These are phyloP conservation scores for Alloscopus bannaensis DNA, from an alignment of 2,888 invertebrate species.

Conservation along the genomic window DNA sequence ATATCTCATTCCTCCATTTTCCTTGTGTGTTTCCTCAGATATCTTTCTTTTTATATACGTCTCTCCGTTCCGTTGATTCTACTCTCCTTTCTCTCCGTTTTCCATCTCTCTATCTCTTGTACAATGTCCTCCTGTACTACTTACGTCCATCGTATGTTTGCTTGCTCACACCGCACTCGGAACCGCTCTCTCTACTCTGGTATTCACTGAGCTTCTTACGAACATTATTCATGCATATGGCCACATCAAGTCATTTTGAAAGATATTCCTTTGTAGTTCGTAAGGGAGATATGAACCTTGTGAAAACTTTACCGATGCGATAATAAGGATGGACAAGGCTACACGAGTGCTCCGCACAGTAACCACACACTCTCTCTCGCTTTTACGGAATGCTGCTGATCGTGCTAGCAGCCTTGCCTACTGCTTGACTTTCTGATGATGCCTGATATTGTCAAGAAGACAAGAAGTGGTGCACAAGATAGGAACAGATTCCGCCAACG, in stretches of 20 bases:
- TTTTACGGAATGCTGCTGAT: conserved; percentile 33
- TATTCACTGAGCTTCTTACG: conserved; percentile 46
- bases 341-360: no score
- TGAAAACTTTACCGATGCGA: conserved; percentile 17
- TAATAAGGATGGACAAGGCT: conserved; percentile 30
- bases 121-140: conserved; percentile 57
- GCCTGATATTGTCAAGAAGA: conserved; percentile 64
- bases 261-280: conserved; percentile 39
- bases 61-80: conserved; percentile 50
- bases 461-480: conserved; percentile 63
- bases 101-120: conserved; percentile 23
- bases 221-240: conserved; percentile 64
- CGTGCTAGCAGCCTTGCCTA: conserved; percentile 34
- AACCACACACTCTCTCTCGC: conserved; percentile 20
- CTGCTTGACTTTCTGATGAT: conserved; percentile 57
- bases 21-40: conserved; percentile 39
- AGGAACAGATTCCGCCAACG: conserved; percentile 40
- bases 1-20: conserved; percentile 63
- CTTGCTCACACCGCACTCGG: conserved; percentile 3
- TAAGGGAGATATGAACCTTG: no score
- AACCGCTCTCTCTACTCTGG: conserved; percentile 1
- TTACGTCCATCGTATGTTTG: conserved; percentile 57
- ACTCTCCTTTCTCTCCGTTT: conserved; percentile 27
- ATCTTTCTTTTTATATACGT: conserved; percentile 24
- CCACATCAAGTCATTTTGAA: conserved; percentile 60